Conservation (phyloP, 2,113 vertebrate species). For the Cepphus grylle region DNA sequence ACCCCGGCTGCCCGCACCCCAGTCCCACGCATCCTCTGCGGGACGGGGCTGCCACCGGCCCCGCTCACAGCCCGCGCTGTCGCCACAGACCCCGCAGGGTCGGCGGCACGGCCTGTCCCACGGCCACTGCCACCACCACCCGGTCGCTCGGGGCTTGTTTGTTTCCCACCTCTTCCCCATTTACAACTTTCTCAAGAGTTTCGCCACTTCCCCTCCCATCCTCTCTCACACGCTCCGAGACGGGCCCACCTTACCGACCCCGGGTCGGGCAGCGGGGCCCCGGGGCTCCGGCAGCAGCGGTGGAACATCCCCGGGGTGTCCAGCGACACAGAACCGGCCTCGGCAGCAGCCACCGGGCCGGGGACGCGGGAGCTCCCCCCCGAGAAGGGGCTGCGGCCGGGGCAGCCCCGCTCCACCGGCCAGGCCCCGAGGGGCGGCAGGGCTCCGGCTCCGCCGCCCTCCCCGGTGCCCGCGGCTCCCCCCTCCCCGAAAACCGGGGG, state of each 20-base stretch:
- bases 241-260: neutral
- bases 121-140: neutral
- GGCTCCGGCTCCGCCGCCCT: too few species aligned
- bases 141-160: neutral
- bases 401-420: neutral
- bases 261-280: neutral
- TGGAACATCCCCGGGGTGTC: neutral
- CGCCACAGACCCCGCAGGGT: neutral
- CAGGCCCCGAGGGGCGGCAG: neutral
- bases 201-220: neutral
- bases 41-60: neutral
- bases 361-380: neutral
- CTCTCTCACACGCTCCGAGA: neutral
- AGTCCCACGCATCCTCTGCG: fast-evolving
- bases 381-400: neutral
- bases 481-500: neutral
- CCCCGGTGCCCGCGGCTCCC: neutral
- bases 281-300: too few species aligned
- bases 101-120: neutral
- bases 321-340: neutral
- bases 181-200: slow-evolving; percentile 9
- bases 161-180: neutral
- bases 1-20: neutral
- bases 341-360: neutral
- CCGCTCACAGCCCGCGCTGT: neutral